These are phyloP conservation scores for Pseudomyrmex cubaensis DNA, from an alignment of 1,140 invertebrate genomes.

Conservation along the genomic window DNA sequence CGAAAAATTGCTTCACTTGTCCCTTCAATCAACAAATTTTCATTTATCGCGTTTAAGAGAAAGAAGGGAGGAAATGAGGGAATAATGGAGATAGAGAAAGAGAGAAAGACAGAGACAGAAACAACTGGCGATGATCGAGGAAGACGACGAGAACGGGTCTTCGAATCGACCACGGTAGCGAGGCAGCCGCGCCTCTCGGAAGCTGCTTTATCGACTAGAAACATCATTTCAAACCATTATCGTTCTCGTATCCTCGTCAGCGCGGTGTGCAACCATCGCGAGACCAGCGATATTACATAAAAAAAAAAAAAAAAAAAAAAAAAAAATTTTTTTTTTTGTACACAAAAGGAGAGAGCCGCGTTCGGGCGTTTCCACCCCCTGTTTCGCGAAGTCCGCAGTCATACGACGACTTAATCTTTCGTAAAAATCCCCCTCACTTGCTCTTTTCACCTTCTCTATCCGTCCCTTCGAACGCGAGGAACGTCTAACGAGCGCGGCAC, in stretches of 20 bases:
- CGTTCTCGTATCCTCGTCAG: constrained; percentile 47
- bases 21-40: background rate
- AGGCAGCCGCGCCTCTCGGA: constrained; percentile 80
- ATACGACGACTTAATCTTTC: background rate
- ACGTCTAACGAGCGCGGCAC: constrained; percentile 20
- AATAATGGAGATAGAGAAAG: too few relatives aligned
- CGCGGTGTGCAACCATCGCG: constrained; percentile 2
- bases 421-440: constrained; percentile 20
- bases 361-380: constrained; percentile 24
- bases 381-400: background rate
- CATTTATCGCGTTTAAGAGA: background rate
- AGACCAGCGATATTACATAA: background rate
- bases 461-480: background rate
- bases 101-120: background rate
- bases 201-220: constrained; percentile 81
- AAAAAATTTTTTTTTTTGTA: too few relatives aligned
- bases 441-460: constrained; percentile 6
- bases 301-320: too few relatives aligned
- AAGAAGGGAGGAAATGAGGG: background rate
- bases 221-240: constrained; percentile 42
- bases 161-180: constrained; percentile 57
- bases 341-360: constrained; percentile 3
- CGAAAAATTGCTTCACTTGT: background rate
- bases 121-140: background rate
- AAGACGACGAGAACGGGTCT: constrained; percentile 20